Percentiles rank a stretch among this genome's conserved stretches.
These are phyloP conservation scores for Diarsia brunnea DNA, from an alignment of 2,888 invertebrate genomes.

Conservation along the genomic window DNA sequence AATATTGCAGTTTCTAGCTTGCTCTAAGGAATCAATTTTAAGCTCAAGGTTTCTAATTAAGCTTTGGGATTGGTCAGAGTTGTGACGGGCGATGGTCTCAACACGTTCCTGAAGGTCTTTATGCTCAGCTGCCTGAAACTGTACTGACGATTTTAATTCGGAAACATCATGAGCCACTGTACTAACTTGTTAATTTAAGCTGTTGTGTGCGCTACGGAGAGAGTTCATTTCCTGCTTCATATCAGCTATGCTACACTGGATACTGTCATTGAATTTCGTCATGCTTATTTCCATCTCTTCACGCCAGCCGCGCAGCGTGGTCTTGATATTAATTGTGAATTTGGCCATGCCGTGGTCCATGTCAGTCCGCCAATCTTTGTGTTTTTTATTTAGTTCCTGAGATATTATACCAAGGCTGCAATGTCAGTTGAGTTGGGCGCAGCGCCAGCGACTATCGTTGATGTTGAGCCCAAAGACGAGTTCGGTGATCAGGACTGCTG, in stretches of 20 bases:
- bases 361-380: not conserved
- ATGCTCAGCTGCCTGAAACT: not conserved
- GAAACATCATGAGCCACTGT: not conserved
- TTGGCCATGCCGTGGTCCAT: not conserved
- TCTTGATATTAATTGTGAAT: not conserved
- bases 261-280: not conserved
- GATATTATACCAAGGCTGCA: not conserved
- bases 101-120: not conserved
- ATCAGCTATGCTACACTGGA: not conserved
- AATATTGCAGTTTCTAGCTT: slow-evolving; percentile 6
- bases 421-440: not conserved
- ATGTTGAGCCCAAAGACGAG: not conserved
- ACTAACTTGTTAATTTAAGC: not conserved
- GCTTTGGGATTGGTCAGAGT: not conserved
- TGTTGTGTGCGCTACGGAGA: not conserved
- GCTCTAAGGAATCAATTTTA: slow-evolving; percentile 11
- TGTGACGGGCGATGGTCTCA: not conserved
- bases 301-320: not conserved
- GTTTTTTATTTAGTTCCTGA: not conserved
- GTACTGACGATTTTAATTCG: not conserved
- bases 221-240: not conserved
- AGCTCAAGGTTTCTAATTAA: not conserved
- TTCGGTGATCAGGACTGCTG: too few species aligned
- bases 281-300: slow-evolving; percentile 4
- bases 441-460: not conserved